phyloP scores from a whole-genome alignment of 2,888 invertebrate genomes.

The Drosophila recens region DNA sequence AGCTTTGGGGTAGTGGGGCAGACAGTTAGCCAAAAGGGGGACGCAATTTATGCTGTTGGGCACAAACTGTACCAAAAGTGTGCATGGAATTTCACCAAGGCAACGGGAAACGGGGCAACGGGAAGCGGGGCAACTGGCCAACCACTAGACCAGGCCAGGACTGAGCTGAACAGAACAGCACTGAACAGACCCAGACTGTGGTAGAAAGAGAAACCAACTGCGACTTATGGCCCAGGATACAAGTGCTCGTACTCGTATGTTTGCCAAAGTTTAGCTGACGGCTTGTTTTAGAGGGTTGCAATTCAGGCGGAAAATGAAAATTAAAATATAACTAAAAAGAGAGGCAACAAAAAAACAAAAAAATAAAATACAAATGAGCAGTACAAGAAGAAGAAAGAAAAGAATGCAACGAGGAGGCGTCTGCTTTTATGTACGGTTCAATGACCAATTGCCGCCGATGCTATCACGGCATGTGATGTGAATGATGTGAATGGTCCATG shows the following conservation, averaged over 20 bases:
- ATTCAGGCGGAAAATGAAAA: conserved; percentile 45
- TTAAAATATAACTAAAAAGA: conserved; percentile 47
- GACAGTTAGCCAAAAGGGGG: conserved; percentile 27
- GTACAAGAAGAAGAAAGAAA: background rate
- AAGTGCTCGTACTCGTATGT: conserved; percentile 6
- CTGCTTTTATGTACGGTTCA: conserved; percentile 52
- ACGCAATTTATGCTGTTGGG: conserved; percentile 27
- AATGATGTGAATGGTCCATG: conserved; percentile 39
- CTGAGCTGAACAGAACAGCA: conserved; percentile 2
- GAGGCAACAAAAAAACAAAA: conserved; percentile 8
- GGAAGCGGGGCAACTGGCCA: conserved; percentile 22
- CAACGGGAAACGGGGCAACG: conserved; percentile 23
- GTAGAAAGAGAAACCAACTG: conserved; percentile 84
- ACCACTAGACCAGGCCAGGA: conserved; percentile 38
- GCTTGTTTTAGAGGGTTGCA: conserved; percentile 49
- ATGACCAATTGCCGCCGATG: conserved; percentile 70
- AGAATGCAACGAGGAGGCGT: conserved; percentile 36
- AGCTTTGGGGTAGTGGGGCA: conserved; percentile 70
- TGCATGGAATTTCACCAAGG: conserved; percentile 51
- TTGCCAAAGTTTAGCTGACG: conserved; percentile 45
- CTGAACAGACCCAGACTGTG: conserved; percentile 73
- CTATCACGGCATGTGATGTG: conserved; percentile 46
- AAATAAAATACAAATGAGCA: conserved; percentile 1
- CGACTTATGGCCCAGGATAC: conserved; percentile 66
- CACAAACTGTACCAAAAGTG: conserved; percentile 82